Conservation (phyloP, 2,797 vertebrate genomes). For the Melanotaenia boesemani region DNA sequence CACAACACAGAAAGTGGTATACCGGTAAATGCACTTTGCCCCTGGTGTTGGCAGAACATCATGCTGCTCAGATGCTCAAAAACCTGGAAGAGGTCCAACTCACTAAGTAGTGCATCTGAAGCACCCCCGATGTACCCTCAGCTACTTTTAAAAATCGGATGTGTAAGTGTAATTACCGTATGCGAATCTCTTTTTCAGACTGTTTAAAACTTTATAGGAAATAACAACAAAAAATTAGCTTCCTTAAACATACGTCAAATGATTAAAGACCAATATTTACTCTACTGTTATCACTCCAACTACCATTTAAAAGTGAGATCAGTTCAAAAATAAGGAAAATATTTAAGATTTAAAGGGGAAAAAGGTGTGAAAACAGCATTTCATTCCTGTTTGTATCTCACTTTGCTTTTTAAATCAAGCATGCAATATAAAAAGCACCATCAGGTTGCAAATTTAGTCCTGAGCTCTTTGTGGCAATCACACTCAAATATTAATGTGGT, state of each 20-base stretch:
- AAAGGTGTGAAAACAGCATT: neutral
- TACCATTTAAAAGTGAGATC: neutral
- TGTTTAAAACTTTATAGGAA: neutral
- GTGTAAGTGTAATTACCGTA: constrained; percentile 1
- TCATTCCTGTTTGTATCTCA: neutral
- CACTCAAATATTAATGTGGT: constrained; percentile 66
- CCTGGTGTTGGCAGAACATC: constrained; percentile 5
- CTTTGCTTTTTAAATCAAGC: constrained; percentile 1
- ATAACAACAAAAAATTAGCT: neutral
- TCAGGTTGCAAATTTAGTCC: constrained; percentile 32
- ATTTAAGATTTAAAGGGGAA: neutral
- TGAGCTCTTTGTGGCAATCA: constrained; percentile 42
- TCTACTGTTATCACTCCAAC: neutral
- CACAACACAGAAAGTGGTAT: constrained; percentile 9
- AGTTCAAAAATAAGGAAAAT: neutral
- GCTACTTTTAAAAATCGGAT: constrained; percentile 17
- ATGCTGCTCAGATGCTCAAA: constrained; percentile 7
- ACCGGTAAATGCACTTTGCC: constrained; percentile 5
- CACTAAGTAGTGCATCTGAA: neutral
- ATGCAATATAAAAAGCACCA: neutral
- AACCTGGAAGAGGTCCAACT: constrained; percentile 21
- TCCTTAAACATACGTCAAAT: neutral
- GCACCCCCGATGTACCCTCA: neutral
- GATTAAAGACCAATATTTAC: neutral
- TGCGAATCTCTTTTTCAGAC: constrained; percentile 6